Percentiles rank a stretch among this genome's conserved stretches.
These are phyloP conservation scores for Penelope pileata DNA, from an alignment of 2,113 vertebrate genomes.

Conservation along the genomic window DNA sequence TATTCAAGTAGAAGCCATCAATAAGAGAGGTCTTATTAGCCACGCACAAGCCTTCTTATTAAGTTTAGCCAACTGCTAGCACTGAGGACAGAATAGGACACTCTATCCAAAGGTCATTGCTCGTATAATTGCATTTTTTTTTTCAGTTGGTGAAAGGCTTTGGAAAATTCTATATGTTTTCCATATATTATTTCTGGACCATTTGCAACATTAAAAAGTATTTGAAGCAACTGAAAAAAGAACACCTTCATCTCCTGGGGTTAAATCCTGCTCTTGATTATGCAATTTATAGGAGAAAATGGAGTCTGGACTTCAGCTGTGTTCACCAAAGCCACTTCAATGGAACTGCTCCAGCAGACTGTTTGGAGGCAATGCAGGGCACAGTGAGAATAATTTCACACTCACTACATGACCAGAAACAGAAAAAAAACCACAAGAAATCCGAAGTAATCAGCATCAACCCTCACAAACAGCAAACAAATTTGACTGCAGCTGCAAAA, in stretches of 20 bases:
- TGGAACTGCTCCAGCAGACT: not conserved
- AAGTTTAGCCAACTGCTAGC: not conserved
- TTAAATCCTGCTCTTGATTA: not conserved
- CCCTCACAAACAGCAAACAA: not conserved
- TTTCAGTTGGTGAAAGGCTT: not conserved
- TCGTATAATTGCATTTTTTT: not conserved
- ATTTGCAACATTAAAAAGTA: not conserved
- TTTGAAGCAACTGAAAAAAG: not conserved
- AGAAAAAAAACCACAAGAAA: not conserved
- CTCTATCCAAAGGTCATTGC: not conserved
- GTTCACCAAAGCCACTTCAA: not conserved
- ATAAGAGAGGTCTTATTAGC: not conserved
- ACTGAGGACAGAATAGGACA: not conserved
- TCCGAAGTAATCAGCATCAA: not conserved
- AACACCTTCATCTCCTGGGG: not conserved
- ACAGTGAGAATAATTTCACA: not conserved
- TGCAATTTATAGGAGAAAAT: not conserved
- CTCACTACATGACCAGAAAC: not conserved
- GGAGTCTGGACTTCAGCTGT: not conserved
- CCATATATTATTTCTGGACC: not conserved
- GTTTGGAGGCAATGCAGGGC: not conserved
- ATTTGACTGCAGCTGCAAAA: not conserved
- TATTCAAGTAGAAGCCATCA: conserved; percentile 13
- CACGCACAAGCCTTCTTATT: conserved; percentile 3
- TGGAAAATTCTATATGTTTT: not conserved